Percentiles rank a stretch among this genome's conserved stretches.
These are phyloP conservation scores for Neuroscelio doddi DNA, from an alignment of 2,888 invertebrate species.

Conservation along the genomic window DNA sequence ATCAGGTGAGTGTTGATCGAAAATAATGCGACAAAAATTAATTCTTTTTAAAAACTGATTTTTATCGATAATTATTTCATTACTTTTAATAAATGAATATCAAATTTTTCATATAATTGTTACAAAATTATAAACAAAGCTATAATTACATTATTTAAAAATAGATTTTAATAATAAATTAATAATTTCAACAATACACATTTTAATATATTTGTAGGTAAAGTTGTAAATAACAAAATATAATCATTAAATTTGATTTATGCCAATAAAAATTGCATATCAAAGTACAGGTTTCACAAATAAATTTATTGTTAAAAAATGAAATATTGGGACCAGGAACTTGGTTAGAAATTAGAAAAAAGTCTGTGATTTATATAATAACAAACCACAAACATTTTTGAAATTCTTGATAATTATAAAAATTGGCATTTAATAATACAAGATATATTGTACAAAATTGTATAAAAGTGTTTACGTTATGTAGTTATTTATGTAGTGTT, in stretches of 20 bases:
- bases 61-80: neutral
- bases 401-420: no score
- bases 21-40: no score
- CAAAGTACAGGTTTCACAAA: neutral
- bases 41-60: no score
- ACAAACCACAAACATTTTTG: no score
- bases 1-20: conserved; percentile 56
- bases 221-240: neutral
- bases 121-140: no score
- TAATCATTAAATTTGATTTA: no score
- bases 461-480: neutral
- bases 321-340: conserved; percentile 10
- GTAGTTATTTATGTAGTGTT: neutral
- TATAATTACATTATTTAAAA: no score
- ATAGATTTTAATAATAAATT: no score
- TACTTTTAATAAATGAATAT: neutral
- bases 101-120: no score
- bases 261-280: conserved; percentile 1
- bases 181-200: no score
- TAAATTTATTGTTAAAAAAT: neutral
- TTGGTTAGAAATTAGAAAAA: conserved; percentile 2
- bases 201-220: neutral
- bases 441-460: neutral
- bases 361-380: neutral
- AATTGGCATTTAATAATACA: no score